Conservation (phyloP, 1,140 invertebrate species). For the Drosophila nikananu region DNA sequence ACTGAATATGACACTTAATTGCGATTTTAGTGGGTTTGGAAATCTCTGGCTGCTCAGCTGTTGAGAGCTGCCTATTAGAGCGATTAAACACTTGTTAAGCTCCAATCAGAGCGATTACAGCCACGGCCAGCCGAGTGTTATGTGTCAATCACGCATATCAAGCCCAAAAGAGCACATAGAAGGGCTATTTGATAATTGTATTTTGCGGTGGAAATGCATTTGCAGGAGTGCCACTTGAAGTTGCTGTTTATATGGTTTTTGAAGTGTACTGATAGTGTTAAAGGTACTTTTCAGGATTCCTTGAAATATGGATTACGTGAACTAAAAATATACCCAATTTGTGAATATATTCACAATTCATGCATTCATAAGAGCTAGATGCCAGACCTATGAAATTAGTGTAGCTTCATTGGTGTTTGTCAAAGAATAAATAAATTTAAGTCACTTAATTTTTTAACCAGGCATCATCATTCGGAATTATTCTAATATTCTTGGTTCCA, state of each 20-base stretch:
- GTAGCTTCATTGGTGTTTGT: too few species aligned
- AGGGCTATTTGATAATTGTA: neutral
- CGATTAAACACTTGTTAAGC: conserved; percentile 52
- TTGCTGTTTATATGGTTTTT: neutral
- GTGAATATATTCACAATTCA: too few species aligned
- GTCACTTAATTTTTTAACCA: too few species aligned
- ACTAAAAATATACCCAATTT: too few species aligned
- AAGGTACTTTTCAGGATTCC: too few species aligned
- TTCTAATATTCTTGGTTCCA: too few species aligned
- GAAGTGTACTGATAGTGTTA: too few species aligned
- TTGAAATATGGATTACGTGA: too few species aligned
- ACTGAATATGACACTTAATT: conserved; percentile 59
- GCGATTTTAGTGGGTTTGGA: conserved; percentile 22
- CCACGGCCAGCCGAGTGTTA: conserved; percentile 13
- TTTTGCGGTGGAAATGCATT: conserved; percentile 12
- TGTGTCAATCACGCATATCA: conserved; percentile 39
- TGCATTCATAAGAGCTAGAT: too few species aligned
- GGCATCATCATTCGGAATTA: too few species aligned
- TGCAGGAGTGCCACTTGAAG: neutral
- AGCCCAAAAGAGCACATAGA: neutral
- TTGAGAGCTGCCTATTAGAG: conserved; percentile 35
- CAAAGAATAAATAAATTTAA: too few species aligned
- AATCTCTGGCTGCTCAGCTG: conserved; percentile 27
- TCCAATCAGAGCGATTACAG: conserved; percentile 33
- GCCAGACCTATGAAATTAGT: too few species aligned